Evolutionary conservation across 2,888 invertebrate genomes (phyloP).

Genomic region (Dicranocentrus wangi): DNA sequence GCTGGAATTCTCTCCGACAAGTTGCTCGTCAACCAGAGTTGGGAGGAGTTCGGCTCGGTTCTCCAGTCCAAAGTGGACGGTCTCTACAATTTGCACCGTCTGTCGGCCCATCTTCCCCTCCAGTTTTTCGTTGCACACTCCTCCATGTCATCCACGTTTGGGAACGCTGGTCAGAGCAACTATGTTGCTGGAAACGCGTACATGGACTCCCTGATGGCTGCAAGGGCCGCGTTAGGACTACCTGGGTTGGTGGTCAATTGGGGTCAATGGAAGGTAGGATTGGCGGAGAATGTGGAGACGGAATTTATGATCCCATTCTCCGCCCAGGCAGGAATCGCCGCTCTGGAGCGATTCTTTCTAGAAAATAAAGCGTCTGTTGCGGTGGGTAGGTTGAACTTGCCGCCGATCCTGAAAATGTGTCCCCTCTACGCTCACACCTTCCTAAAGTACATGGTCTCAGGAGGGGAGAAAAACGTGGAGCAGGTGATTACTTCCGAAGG

Average conservation of each 20-base stretch:
- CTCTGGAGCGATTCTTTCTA: neutral
- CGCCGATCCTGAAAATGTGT: neutral
- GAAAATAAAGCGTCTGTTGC: neutral
- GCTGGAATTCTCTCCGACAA: constrained; percentile 36
- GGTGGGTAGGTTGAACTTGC: neutral
- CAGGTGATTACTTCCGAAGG: neutral
- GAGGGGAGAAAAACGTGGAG: neutral
- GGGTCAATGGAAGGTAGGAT: constrained; percentile 21
- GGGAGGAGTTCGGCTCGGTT: constrained; percentile 37
- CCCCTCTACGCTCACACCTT: neutral
- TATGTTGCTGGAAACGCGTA: constrained; percentile 41
- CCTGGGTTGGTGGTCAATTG: neutral
- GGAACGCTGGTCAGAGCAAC: constrained; percentile 35
- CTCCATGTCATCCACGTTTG: constrained; percentile 28
- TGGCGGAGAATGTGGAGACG: neutral
- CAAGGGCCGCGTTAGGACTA: neutral
- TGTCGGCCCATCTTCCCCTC: constrained; percentile 10
- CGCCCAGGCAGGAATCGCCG: neutral
- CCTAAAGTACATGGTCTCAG: neutral
- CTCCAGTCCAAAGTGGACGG: constrained; percentile 25
- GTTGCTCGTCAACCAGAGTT: constrained; percentile 16
- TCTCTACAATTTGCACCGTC: constrained; percentile 24
- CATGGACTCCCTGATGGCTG: constrained; percentile 29
- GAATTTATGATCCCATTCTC: neutral
- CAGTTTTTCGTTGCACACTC: constrained; percentile 55